Conservation (phyloP, 2,113 vertebrate genomes). For the Hippolais icterina region DNA sequence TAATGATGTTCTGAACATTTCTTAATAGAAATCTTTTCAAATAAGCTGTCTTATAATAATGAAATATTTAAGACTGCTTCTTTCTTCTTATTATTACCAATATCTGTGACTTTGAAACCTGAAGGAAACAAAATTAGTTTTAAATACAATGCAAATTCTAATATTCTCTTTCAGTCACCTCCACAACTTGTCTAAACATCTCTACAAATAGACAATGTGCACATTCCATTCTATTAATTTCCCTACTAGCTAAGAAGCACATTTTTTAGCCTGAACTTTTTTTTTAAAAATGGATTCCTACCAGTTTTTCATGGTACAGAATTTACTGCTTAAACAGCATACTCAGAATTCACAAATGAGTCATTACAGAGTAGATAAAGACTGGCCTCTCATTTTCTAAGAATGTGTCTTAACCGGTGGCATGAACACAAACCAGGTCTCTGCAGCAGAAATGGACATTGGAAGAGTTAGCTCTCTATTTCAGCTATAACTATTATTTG, state of each 20-base stretch:
- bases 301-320: background rate
- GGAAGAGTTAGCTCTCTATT: background rate
- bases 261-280: background rate
- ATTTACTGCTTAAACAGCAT: background rate
- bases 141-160: background rate
- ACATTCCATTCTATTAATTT: background rate
- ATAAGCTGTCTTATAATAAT: background rate
- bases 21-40: background rate
- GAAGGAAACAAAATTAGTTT: background rate
- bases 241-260: background rate
- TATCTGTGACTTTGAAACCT: background rate
- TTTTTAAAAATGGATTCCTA: background rate
- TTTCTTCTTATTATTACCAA: background rate
- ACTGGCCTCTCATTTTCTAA: background rate
- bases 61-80: background rate
- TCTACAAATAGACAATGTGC: background rate
- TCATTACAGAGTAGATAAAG: background rate
- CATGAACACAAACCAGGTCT: background rate
- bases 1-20: background rate
- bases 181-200: background rate
- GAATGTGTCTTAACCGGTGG: rapidly evolving
- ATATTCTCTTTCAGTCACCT: background rate
- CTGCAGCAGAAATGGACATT: background rate
- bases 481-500: background rate
- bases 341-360: background rate